These are phyloP conservation scores for Eurystomus glaucurus DNA, from an alignment of 2,797 vertebrate species.

Conservation along the genomic window DNA sequence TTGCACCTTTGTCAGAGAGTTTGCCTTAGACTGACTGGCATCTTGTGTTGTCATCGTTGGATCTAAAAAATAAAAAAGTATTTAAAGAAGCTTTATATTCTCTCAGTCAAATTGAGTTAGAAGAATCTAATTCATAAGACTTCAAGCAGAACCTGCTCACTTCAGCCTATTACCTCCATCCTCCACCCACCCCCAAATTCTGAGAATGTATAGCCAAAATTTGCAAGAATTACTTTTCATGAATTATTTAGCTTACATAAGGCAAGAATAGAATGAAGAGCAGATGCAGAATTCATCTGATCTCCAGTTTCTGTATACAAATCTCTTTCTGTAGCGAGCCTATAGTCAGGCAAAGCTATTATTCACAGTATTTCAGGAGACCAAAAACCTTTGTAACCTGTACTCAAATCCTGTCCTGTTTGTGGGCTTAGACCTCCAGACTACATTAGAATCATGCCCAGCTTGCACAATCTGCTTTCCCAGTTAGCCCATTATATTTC, in stretches of 20 bases:
- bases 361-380: not conserved
- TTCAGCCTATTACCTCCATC: not conserved
- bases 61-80: not conserved
- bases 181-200: not conserved
- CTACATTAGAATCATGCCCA: not conserved
- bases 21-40: not conserved
- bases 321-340: not conserved
- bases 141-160: not conserved
- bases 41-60: not conserved
- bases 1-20: not conserved
- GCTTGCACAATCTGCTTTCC: not conserved
- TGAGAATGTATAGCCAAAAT: not conserved
- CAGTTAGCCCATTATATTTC: not conserved
- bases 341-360: not conserved
- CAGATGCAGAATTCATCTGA: not conserved
- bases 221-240: accelerated
- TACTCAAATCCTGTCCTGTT: not conserved
- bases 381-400: not conserved
- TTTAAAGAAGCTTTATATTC: not conserved
- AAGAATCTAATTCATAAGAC: not conserved
- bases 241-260: not conserved
- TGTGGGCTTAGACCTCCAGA: not conserved
- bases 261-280: not conserved
- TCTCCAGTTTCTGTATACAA: not conserved
- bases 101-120: not conserved